A percentile compares a stretch with the other conserved stretches of the same genome.
Evolutionary conservation across 2,888 invertebrate species (phyloP).

Genomic region (Lepeophtheirus nordmannii): DNA sequence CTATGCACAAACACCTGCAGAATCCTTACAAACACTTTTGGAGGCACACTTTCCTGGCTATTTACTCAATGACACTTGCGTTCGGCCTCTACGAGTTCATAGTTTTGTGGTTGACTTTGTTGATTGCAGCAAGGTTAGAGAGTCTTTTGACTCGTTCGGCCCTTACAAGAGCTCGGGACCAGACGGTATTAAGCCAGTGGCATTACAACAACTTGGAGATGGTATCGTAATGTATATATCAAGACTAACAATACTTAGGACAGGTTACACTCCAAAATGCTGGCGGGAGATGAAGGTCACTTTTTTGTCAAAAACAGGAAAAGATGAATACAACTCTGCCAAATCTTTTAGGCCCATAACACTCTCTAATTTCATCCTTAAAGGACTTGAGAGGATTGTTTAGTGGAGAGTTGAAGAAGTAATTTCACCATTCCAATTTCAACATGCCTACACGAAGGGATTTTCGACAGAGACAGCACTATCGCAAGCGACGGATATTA

Average conservation of each 20-base stretch:
- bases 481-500: too few relatives aligned
- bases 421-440: too few relatives aligned
- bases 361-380: too few relatives aligned
- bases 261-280: neutral
- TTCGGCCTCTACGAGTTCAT: neutral
- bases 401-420: too few relatives aligned
- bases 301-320: neutral
- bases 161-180: constrained; percentile 2
- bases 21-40: neutral
- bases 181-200: neutral
- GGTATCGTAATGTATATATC: neutral
- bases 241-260: neutral
- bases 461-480: too few relatives aligned
- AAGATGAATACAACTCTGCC: too few relatives aligned
- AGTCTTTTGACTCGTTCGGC: neutral
- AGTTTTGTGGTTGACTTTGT: neutral
- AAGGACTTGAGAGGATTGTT: too few relatives aligned
- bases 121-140: neutral
- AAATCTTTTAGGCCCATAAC: too few relatives aligned
- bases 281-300: neutral
- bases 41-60: neutral
- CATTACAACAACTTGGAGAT: neutral
- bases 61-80: neutral
- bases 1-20: neutral
- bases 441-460: too few relatives aligned